Evolutionary conservation across 2,797 vertebrate species (phyloP).

Genomic region (Pteronotus mesoamericanus): DNA sequence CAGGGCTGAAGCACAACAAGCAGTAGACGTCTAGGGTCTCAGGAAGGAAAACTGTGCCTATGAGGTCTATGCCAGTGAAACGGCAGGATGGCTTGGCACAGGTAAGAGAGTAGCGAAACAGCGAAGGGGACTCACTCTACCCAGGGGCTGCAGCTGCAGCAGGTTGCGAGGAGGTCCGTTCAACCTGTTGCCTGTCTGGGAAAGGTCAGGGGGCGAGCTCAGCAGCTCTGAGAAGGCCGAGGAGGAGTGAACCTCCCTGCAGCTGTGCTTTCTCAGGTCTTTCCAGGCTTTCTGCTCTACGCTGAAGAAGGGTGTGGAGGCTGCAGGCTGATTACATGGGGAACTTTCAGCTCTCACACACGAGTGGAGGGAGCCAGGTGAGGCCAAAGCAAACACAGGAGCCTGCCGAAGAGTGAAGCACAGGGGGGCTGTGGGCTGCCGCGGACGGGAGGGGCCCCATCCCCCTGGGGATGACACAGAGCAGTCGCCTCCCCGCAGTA

Average conservation of each 20-base stretch:
- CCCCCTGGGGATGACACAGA: background rate
- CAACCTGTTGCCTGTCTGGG: background rate
- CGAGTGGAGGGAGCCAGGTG: background rate
- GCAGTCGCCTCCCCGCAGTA: background rate
- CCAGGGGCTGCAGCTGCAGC: background rate
- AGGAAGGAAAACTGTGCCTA: background rate
- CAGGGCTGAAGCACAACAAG: background rate
- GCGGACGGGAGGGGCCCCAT: rapidly evolving
- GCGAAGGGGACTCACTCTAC: background rate
- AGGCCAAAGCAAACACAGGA: background rate
- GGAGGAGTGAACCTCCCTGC: background rate
- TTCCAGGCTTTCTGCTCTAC: background rate
- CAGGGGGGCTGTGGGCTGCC: background rate
- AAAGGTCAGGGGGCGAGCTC: background rate
- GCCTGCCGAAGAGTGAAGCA: background rate
- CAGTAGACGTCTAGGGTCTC: background rate
- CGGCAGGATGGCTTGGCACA: background rate
- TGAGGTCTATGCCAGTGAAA: background rate
- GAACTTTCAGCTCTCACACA: background rate
- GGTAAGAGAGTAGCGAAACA: background rate
- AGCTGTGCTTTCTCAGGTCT: background rate
- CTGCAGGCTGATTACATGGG: background rate
- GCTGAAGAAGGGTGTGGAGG: background rate
- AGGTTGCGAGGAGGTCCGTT: too few species aligned
- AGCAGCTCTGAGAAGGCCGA: slow-evolving; percentile 26